phyloP scores from a whole-genome alignment of 2,113 vertebrate species.

The Leucosticte australis region DNA sequence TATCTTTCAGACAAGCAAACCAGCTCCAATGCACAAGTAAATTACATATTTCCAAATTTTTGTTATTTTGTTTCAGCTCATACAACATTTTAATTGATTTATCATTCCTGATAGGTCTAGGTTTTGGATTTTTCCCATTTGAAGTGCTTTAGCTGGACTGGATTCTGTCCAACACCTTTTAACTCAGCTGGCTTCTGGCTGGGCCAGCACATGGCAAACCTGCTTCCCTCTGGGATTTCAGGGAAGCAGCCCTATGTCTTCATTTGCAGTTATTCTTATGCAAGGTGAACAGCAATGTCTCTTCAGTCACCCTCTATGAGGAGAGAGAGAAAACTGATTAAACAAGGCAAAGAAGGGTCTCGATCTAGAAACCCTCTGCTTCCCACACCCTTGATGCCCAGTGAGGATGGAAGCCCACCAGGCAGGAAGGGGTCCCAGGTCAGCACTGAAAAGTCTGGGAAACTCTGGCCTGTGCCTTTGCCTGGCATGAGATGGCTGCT shows the following conservation, averaged over 20 bases:
- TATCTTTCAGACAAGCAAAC: neutral
- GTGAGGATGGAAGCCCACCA: neutral
- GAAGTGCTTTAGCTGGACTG: neutral
- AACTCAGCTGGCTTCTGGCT: neutral
- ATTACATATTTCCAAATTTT: neutral
- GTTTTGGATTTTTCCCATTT: neutral
- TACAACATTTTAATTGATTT: neutral
- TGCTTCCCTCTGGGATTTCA: neutral
- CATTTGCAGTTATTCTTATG: neutral
- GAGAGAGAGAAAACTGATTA: neutral
- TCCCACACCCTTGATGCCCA: fast-evolving
- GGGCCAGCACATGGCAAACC: fast-evolving
- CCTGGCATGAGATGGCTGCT: neutral
- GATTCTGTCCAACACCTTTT: neutral
- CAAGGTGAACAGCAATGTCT: neutral
- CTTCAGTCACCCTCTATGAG: neutral
- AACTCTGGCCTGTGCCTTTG: neutral
- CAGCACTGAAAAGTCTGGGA: neutral
- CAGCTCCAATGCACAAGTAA: neutral
- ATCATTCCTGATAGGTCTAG: neutral
- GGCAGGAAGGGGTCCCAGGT: neutral
- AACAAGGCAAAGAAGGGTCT: neutral
- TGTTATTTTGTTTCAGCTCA: neutral
- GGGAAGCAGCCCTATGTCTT: neutral
- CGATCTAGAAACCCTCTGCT: neutral